A percentile compares a stretch with the other conserved stretches of the same genome.
Conservation (phyloP, 2,113 vertebrate genomes). For the Notechis scutatus region DNA sequence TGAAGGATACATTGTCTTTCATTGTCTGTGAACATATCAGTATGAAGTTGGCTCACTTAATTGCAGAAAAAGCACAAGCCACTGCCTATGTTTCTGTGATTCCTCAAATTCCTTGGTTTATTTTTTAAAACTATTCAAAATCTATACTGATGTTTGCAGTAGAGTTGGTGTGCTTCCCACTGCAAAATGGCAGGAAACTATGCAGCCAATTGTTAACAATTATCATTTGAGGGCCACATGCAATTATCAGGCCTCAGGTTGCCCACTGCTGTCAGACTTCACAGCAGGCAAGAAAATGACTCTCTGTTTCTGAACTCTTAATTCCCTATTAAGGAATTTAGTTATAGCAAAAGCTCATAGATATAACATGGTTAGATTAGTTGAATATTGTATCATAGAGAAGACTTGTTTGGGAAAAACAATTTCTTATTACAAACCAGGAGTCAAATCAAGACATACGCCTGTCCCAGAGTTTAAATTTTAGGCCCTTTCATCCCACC, state of each 20-base stretch:
- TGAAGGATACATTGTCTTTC: constrained; percentile 75
- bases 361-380: not conserved
- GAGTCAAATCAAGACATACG: not conserved
- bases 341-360: not conserved
- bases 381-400: not conserved
- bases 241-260: not conserved
- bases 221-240: not conserved
- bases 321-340: not conserved
- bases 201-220: not conserved
- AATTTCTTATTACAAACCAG: not conserved
- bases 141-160: not conserved
- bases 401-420: not conserved
- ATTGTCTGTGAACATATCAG: constrained; percentile 79
- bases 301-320: not conserved
- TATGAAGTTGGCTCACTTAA: constrained; percentile 79
- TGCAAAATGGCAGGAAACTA: not conserved
- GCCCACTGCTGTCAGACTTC: not conserved
- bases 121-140: not conserved
- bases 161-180: not conserved
- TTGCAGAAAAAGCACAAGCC: constrained; percentile 75
- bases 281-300: not conserved
- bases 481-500: not conserved
- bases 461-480: not conserved
- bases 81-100: constrained; percentile 56
- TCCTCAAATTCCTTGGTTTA: constrained; percentile 30